phyloP scores from a whole-genome alignment of 2,888 invertebrate genomes.

The Sphinx pinastri region DNA sequence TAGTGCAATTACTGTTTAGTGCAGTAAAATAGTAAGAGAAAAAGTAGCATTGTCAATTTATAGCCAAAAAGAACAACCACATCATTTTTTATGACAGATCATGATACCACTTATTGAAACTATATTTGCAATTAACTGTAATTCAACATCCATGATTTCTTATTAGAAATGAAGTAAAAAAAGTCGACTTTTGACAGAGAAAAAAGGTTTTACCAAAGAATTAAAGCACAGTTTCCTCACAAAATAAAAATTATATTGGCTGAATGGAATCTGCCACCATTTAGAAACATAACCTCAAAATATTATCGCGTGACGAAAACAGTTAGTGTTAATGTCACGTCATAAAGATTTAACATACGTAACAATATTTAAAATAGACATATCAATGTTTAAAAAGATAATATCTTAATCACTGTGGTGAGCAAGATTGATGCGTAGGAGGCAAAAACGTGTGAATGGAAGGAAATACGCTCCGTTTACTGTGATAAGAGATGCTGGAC shows the following conservation, averaged over 20 bases:
- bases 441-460: constrained; percentile 55
- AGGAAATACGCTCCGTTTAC: constrained; percentile 50
- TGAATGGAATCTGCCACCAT: background rate
- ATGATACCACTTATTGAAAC: too few species aligned
- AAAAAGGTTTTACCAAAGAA: too few species aligned
- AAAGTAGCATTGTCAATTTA: too few species aligned
- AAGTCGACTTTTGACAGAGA: too few species aligned
- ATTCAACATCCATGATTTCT: too few species aligned
- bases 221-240: too few species aligned
- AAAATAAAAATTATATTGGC: too few species aligned
- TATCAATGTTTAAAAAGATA: constrained; percentile 23
- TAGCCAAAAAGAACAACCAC: too few species aligned
- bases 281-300: background rate
- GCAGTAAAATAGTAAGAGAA: too few species aligned
- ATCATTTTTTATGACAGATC: too few species aligned
- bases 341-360: constrained; percentile 8
- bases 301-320: background rate
- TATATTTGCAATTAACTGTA: too few species aligned
- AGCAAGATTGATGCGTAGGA: constrained; percentile 43
- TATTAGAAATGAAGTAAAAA: too few species aligned
- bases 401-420: constrained; percentile 35
- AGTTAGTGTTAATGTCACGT: background rate
- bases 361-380: constrained; percentile 10
- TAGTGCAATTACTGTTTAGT: background rate
- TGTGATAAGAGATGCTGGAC: constrained; percentile 39